Conservation (phyloP, 2,888 invertebrate species). For the Ennomos fuscantarius region DNA sequence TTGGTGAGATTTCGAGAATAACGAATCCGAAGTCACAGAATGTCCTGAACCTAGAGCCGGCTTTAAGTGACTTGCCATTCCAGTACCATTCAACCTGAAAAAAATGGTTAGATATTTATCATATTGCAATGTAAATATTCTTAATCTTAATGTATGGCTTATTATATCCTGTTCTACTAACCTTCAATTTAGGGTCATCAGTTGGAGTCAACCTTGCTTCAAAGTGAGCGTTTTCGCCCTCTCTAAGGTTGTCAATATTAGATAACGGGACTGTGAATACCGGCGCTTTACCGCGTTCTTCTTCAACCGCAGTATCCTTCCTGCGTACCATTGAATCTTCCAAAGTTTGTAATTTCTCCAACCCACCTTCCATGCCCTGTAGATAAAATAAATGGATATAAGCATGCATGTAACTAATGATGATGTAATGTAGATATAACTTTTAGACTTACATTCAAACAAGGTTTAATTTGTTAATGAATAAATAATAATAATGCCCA, state of each 20-base stretch:
- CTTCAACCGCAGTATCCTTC: slow-evolving; percentile 89
- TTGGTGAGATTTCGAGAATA: slow-evolving; percentile 98
- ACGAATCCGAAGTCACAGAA: slow-evolving; percentile 99
- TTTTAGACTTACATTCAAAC: too few relatives aligned
- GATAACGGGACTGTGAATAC: slow-evolving; percentile 95
- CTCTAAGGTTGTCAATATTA: slow-evolving; percentile 93
- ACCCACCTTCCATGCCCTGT: slow-evolving; percentile 96
- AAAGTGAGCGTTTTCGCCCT: slow-evolving; percentile 96
- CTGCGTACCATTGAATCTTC: slow-evolving; percentile 95
- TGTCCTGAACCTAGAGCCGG: slow-evolving; percentile 97
- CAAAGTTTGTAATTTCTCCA: slow-evolving; percentile 96
- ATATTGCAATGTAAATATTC: neutral
- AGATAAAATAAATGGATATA: slow-evolving; percentile 38
- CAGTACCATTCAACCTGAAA: slow-evolving; percentile 95
- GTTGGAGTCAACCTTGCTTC: slow-evolving; percentile 95
- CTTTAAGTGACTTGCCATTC: slow-evolving; percentile 95
- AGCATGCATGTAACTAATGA: neutral
- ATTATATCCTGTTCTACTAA: slow-evolving; percentile 46
- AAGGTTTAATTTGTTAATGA: too few relatives aligned
- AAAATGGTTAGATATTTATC: slow-evolving; percentile 3
- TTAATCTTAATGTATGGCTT: too few relatives aligned
- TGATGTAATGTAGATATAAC: too few relatives aligned
- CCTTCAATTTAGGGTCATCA: slow-evolving; percentile 95
- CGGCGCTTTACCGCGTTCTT: slow-evolving; percentile 93
- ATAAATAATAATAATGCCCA: too few relatives aligned